Percentiles rank a stretch among this genome's conserved stretches.
Evolutionary conservation across 30 jellyfish, hydroid and myxozoan genomes (phyloP).

Genomic region (Hydractinia echinata): DNA sequence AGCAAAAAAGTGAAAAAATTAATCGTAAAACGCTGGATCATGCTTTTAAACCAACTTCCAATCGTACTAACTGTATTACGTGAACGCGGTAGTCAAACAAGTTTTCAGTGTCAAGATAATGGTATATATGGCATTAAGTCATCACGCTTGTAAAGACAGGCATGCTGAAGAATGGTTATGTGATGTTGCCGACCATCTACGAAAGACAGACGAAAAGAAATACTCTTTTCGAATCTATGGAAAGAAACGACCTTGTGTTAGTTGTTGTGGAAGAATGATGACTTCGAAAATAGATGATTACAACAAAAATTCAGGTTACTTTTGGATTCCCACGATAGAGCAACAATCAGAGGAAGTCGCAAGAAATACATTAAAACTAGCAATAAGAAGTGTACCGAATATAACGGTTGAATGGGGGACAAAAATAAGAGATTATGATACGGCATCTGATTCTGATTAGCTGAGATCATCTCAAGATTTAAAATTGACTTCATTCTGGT

Average conservation of each 20-base stretch:
- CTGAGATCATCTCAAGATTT: not conserved
- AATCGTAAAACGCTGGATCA: no score
- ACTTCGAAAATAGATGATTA: slow-evolving; percentile 3
- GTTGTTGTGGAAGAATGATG: slow-evolving; percentile 1
- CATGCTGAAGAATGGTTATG: slow-evolving; percentile 52
- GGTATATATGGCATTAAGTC: no score
- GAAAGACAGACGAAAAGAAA: not conserved
- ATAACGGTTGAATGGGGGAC: not conserved
- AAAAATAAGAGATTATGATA: not conserved
- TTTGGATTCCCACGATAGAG: not conserved
- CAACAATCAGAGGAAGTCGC: not conserved
- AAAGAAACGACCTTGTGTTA: slow-evolving; percentile 19
- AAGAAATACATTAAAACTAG: not conserved
- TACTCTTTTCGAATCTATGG: not conserved
- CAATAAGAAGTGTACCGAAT: not conserved
- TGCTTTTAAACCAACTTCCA: no score
- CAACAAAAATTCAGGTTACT: slow-evolving; percentile 13
- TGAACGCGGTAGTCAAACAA: no score
- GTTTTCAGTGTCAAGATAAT: no score
- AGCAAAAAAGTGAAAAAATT: no score
- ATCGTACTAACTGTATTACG: no score
- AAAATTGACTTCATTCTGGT: no score
- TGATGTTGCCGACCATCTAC: slow-evolving; percentile 17
- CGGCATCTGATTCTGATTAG: slow-evolving; percentile 24
- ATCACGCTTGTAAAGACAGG: not conserved